Evolutionary conservation across 2,797 vertebrate species (phyloP).

Genomic region (Manis javanica): DNA sequence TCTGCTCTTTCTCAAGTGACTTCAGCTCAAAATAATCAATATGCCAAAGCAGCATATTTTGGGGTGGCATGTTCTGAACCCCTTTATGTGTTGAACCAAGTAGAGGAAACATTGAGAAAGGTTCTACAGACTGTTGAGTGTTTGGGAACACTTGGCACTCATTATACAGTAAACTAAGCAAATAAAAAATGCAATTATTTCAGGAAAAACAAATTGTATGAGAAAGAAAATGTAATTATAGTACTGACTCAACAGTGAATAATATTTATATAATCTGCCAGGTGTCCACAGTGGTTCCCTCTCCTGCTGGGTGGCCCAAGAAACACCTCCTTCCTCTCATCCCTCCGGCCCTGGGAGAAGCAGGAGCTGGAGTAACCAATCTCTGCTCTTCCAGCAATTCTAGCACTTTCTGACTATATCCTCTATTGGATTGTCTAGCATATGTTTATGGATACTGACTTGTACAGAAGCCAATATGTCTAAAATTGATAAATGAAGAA

Average conservation of each 20-base stretch:
- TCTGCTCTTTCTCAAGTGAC: not conserved
- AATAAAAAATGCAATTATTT: not conserved
- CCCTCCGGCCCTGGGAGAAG: not conserved
- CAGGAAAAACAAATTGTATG: not conserved
- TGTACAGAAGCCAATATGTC: not conserved
- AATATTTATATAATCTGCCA: not conserved
- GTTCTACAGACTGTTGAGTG: not conserved
- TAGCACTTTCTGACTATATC: not conserved
- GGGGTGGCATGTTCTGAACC: not conserved
- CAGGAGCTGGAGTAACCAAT: not conserved
- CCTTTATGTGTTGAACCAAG: not conserved
- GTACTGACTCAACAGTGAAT: not conserved
- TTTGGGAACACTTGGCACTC: not conserved
- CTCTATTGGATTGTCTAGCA: conserved; percentile 10
- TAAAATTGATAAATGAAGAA: conserved; percentile 39
- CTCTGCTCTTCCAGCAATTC: conserved; percentile 40
- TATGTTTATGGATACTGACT: conserved; percentile 28
- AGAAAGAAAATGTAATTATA: conserved; percentile 26
- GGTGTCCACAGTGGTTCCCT: not conserved
- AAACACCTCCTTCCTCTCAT: not conserved
- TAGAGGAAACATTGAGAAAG: not conserved
- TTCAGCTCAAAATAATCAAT: not conserved
- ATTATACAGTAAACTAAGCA: not conserved
- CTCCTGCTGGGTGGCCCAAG: not conserved
- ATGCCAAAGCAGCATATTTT: not conserved